Percentiles rank a stretch among this genome's conserved stretches.
phyloP scores from a whole-genome alignment of 2,888 invertebrate species.

The Cheilosia scutellata region DNA sequence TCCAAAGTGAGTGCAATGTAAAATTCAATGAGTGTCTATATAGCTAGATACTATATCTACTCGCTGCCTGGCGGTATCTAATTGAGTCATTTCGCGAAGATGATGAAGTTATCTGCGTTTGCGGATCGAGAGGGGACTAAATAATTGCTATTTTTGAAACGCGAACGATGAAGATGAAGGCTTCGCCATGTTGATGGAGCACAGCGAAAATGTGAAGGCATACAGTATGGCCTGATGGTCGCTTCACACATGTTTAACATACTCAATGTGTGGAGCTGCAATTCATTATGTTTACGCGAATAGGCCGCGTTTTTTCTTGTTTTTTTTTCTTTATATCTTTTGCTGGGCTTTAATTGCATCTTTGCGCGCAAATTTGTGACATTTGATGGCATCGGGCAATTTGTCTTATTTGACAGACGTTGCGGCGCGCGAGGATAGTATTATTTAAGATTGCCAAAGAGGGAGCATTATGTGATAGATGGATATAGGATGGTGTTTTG shows the following conservation, averaged over 20 bases:
- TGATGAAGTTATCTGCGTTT: slow-evolving; percentile 71
- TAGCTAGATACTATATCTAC: slow-evolving; percentile 20
- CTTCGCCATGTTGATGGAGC: slow-evolving; percentile 3
- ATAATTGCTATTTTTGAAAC: slow-evolving; percentile 67
- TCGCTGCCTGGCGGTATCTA: slow-evolving; percentile 67
- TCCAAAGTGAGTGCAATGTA: slow-evolving; percentile 42
- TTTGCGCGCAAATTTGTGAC: slow-evolving; percentile 70
- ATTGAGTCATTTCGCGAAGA: slow-evolving; percentile 78
- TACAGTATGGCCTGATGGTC: slow-evolving; percentile 35
- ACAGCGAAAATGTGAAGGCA: slow-evolving; percentile 1
- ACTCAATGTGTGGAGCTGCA: slow-evolving; percentile 77
- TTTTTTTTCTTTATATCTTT: background rate
- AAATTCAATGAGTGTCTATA: slow-evolving; percentile 57
- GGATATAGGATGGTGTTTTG: slow-evolving; percentile 57
- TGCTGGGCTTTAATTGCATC: slow-evolving; percentile 65
- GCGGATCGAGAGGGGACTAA: slow-evolving; percentile 45
- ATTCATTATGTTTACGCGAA: slow-evolving; percentile 67
- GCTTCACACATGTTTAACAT: slow-evolving; percentile 76
- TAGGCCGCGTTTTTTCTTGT: background rate
- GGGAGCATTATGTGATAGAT: slow-evolving; percentile 50
- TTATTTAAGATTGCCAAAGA: slow-evolving; percentile 39
- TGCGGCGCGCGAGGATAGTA: slow-evolving; percentile 37
- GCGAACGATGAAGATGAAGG: slow-evolving; percentile 3
- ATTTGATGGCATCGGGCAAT: slow-evolving; percentile 69
- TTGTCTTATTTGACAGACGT: slow-evolving; percentile 74